A percentile compares a stretch with the other conserved stretches of the same genome.
These are phyloP conservation scores for Poliocrania exsul DNA, from an alignment of 2,797 vertebrate species.

Conservation along the genomic window DNA sequence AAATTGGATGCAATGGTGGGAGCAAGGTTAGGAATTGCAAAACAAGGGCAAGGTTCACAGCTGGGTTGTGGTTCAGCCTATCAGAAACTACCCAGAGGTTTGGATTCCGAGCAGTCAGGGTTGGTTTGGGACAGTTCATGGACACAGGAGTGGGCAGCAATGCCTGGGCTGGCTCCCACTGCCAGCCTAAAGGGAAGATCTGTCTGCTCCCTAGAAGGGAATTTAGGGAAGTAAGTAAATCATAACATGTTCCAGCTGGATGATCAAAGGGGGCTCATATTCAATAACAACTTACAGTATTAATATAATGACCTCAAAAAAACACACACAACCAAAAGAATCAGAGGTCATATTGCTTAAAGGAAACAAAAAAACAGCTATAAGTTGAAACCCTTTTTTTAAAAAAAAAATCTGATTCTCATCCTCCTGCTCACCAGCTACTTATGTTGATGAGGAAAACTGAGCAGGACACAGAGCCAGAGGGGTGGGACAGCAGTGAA, in stretches of 20 bases:
- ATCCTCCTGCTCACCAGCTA: slow-evolving; percentile 45
- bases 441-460: not conserved
- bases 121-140: not conserved
- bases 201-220: not conserved
- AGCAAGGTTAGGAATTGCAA: not conserved
- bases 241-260: not conserved
- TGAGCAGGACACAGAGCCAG: not conserved
- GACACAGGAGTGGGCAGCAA: not conserved
- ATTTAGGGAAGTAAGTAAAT: not conserved
- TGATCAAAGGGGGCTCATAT: not conserved
- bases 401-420: not conserved
- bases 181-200: not conserved
- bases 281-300: not conserved
- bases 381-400: slow-evolving; percentile 36
- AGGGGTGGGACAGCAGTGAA: not conserved
- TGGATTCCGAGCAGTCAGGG: not conserved
- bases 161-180: not conserved
- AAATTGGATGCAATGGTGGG: not conserved
- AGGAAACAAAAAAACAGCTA: slow-evolving; percentile 45
- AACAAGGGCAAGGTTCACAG: not conserved
- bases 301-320: slow-evolving; percentile 32
- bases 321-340: not conserved
- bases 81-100: not conserved
- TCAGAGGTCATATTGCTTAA: slow-evolving; percentile 57
- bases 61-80: not conserved